A percentile compares a stretch with the other conserved stretches of the same genome.
Evolutionary conservation across 2,888 invertebrate genomes (phyloP).

Genomic region (Polydesmus complanatus): DNA sequence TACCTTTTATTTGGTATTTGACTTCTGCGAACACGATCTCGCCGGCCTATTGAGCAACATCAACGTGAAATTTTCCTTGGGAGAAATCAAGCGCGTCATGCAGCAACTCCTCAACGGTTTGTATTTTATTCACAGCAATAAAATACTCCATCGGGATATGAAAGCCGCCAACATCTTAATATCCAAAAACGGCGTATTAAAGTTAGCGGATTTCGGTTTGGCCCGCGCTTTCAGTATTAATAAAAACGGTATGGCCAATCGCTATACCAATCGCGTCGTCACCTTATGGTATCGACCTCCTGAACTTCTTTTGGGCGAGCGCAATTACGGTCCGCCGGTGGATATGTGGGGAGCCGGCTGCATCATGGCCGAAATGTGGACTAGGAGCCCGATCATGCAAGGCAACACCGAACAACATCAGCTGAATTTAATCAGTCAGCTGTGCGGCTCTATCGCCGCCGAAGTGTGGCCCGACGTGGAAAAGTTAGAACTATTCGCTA

Average conservation of each 20-base stretch:
- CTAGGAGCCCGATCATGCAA: conserved; percentile 76
- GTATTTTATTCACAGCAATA: conserved; percentile 92
- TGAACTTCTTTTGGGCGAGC: conserved; percentile 57
- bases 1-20: conserved; percentile 91
- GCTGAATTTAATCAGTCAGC: conserved; percentile 78
- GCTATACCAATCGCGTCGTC: conserved; percentile 94
- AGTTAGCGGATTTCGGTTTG: conserved; percentile 93
- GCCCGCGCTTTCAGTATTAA: conserved; percentile 83
- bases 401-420: conserved; percentile 96
- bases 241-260: conserved; percentile 68
- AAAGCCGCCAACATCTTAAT: conserved; percentile 97
- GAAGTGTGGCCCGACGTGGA: conserved; percentile 91
- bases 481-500: conserved; percentile 68
- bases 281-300: conserved; percentile 86
- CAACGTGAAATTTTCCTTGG: conserved; percentile 77
- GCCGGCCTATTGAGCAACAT: conserved; percentile 89
- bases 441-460: conserved; percentile 90
- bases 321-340: conserved; percentile 92
- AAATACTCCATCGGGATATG: conserved; percentile 92
- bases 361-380: conserved; percentile 99
- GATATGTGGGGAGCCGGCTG: conserved; percentile 90
- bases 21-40: conserved; percentile 96
- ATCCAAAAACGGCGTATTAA: conserved; percentile 83
- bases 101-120: conserved; percentile 74
- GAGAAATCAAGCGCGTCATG: conserved; percentile 79